Conservation (phyloP, 2,888 invertebrate species). For the Ischnura elegans region DNA sequence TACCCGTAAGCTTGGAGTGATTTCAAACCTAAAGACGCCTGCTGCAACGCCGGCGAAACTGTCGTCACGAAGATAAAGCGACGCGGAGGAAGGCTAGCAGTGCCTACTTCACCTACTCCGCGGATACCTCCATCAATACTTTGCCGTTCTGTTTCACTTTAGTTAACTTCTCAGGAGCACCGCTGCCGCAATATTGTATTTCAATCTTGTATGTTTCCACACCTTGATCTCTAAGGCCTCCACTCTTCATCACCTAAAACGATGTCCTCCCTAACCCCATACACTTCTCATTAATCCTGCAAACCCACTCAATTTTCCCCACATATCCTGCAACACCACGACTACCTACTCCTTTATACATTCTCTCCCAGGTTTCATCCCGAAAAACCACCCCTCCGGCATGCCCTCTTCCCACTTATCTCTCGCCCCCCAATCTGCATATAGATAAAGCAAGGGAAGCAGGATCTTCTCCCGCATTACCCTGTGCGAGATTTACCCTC, state of each 20-base stretch:
- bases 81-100: no score
- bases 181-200: no score
- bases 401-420: background rate
- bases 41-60: no score
- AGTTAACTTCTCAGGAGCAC: no score
- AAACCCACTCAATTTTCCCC: background rate
- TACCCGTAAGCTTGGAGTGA: no score
- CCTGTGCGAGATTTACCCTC: background rate
- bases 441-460: conserved; percentile 27
- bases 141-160: no score
- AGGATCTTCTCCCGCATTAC: background rate
- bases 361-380: background rate
- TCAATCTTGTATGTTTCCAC: background rate
- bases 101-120: no score
- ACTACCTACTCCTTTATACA: background rate
- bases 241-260: background rate
- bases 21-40: no score
- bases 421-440: background rate
- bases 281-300: background rate
- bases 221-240: background rate
- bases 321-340: background rate
- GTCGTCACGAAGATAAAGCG: no score
- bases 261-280: background rate
- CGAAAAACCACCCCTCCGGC: background rate
- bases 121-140: no score